These are phyloP conservation scores for Drosophila equinoxialis DNA, from an alignment of 1,140 invertebrate genomes.

Conservation along the genomic window DNA sequence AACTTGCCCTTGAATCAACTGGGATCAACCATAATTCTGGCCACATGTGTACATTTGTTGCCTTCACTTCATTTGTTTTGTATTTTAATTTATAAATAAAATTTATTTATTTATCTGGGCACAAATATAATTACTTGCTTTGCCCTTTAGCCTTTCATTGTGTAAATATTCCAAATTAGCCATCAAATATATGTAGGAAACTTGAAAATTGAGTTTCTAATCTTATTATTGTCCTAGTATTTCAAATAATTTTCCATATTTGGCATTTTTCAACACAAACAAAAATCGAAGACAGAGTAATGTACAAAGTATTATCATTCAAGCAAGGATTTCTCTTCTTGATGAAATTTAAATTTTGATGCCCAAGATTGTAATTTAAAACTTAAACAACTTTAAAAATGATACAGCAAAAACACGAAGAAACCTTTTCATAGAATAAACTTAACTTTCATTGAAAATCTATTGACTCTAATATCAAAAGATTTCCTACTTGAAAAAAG, in stretches of 20 bases:
- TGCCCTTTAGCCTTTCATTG: constrained; percentile 2
- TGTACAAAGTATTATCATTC: too few relatives aligned
- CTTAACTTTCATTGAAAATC: too few relatives aligned
- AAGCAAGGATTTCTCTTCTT: too few relatives aligned
- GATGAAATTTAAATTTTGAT: too few relatives aligned
- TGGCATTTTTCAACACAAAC: background rate
- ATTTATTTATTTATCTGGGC: background rate
- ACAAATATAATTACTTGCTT: background rate
- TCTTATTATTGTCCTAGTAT: background rate
- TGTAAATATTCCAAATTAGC: background rate
- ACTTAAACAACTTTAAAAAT: too few relatives aligned
- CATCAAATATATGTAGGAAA: background rate
- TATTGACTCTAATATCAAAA: too few relatives aligned
- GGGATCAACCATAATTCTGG: background rate
- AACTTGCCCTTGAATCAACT: background rate
- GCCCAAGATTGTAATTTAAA: too few relatives aligned
- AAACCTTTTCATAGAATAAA: too few relatives aligned
- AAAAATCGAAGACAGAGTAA: too few relatives aligned
- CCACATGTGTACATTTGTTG: background rate
- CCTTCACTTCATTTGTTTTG: too few relatives aligned
- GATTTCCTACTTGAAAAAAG: background rate
- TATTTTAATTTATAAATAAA: constrained; percentile 8
- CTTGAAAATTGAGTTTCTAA: too few relatives aligned
- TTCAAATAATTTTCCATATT: background rate
- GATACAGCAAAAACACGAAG: too few relatives aligned